Conservation (phyloP, 2,888 invertebrate genomes). For the Athrips mouffetella region DNA sequence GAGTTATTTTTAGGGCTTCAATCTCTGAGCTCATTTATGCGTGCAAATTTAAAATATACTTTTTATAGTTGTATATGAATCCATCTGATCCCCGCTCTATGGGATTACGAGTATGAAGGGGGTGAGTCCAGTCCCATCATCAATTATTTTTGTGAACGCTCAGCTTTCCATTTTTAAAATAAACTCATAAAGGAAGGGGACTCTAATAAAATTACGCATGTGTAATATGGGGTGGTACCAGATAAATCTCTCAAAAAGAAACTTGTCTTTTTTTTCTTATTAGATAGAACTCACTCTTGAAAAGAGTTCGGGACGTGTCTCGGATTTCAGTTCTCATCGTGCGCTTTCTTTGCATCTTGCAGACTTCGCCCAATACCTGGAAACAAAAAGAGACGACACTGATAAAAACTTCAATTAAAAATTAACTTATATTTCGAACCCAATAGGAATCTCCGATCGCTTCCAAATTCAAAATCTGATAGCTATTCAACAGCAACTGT, state of each 20-base stretch:
- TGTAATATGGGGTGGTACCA: conserved; percentile 22
- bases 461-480: conserved; percentile 74
- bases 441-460: conserved; percentile 58
- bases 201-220: conserved; percentile 58
- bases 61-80: conserved; percentile 11
- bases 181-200: conserved; percentile 56
- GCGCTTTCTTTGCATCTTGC: conserved; percentile 36
- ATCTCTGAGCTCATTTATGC: conserved; percentile 3
- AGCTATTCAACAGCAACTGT: conserved; percentile 51
- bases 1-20: conserved; percentile 6
- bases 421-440: conserved; percentile 43
- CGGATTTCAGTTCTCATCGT: conserved; percentile 34
- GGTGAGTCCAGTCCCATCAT: conserved; percentile 59
- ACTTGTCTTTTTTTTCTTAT: conserved; percentile 28
- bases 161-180: conserved; percentile 72
- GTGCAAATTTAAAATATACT: conserved; percentile 5
- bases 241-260: conserved; percentile 18
- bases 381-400: conserved; percentile 38
- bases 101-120: conserved; percentile 66
- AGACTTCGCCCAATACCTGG: conserved; percentile 48
- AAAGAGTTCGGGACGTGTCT: conserved; percentile 48
- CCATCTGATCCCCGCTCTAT: conserved; percentile 27
- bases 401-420: conserved; percentile 34
- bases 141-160: conserved; percentile 67
- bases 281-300: conserved; percentile 41